A percentile compares a stretch with the other conserved stretches of the same genome.
phyloP scores from a whole-genome alignment of 2,888 invertebrate species.

The Phytoseiulus persimilis region DNA sequence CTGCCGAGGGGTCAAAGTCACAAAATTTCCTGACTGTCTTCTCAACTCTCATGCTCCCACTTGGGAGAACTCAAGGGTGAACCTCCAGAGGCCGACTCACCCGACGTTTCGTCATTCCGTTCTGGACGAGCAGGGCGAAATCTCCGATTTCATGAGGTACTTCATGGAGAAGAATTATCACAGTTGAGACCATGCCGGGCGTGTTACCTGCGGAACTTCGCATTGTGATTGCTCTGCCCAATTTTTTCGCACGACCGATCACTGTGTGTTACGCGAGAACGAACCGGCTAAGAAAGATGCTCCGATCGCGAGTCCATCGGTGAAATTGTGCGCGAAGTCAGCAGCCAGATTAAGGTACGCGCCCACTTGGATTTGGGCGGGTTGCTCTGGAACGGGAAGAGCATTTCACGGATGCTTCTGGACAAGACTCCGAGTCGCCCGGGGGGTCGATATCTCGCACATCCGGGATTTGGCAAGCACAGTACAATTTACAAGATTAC shows the following conservation, averaged over 20 bases:
- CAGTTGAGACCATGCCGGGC: slow-evolving; percentile 66
- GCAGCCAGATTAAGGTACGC: slow-evolving; percentile 95
- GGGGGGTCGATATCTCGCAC: too few species aligned
- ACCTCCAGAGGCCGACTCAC: too few species aligned
- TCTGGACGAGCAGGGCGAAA: slow-evolving; percentile 94
- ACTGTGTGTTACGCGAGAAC: too few species aligned
- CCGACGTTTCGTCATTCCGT: slow-evolving; percentile 83
- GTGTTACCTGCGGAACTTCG: slow-evolving; percentile 27
- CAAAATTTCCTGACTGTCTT: too few species aligned
- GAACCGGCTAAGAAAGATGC: slow-evolving; percentile 85
- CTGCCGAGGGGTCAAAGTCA: slow-evolving; percentile 50
- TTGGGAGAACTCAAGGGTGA: too few species aligned
- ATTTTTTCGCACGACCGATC: too few species aligned
- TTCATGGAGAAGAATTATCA: slow-evolving; percentile 93
- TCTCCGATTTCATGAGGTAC: slow-evolving; percentile 99
- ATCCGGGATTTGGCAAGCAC: too few species aligned
- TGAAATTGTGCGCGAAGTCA: slow-evolving; percentile 97
- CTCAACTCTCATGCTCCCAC: too few species aligned
- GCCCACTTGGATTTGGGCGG: slow-evolving; percentile 61
- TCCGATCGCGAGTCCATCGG: slow-evolving; percentile 96
- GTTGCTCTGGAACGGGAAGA: neutral
- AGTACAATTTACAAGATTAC: too few species aligned
- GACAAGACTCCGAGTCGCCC: too few species aligned
- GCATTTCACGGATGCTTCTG: too few species aligned
- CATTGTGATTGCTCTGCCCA: too few species aligned